Evolutionary conservation across 2,113 vertebrate genomes (phyloP).

Genomic region (Neodontobutis hainanensis): DNA sequence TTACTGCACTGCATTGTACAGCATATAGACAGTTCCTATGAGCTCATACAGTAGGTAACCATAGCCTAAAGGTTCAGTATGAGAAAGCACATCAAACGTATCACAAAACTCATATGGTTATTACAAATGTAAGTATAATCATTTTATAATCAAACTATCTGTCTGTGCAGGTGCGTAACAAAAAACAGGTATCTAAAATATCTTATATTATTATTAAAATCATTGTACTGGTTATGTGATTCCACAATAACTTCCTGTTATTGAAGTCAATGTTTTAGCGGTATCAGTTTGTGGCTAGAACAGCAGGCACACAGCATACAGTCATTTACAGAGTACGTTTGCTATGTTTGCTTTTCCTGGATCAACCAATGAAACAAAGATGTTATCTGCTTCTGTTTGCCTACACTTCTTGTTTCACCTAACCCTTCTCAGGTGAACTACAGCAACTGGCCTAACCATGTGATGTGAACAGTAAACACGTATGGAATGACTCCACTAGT

Average conservation of each 20-base stretch:
- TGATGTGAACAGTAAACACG: slow-evolving; percentile 67
- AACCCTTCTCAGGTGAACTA: slow-evolving; percentile 36
- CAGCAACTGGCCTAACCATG: slow-evolving; percentile 49
- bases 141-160: too few relatives aligned
- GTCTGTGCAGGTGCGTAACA: too few relatives aligned
- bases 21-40: slow-evolving; percentile 56
- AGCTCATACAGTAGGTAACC: slow-evolving; percentile 45
- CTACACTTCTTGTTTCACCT: slow-evolving; percentile 55
- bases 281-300: background rate
- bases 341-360: slow-evolving; percentile 23
- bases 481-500: slow-evolving; percentile 38
- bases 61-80: slow-evolving; percentile 19
- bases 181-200: too few relatives aligned
- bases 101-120: too few relatives aligned
- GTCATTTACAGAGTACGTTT: background rate
- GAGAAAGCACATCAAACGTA: slow-evolving; percentile 6
- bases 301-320: background rate
- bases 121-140: too few relatives aligned
- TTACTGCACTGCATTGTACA: slow-evolving; percentile 47
- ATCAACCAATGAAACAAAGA: slow-evolving; percentile 27
- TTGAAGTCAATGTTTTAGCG: too few relatives aligned
- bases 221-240: too few relatives aligned
- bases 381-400: slow-evolving; percentile 65
- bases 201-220: too few relatives aligned
- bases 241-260: too few relatives aligned